Base-by-base conservation (phyloP, 2,113 vertebrate species). In the Calonectris borealis region DNA sequence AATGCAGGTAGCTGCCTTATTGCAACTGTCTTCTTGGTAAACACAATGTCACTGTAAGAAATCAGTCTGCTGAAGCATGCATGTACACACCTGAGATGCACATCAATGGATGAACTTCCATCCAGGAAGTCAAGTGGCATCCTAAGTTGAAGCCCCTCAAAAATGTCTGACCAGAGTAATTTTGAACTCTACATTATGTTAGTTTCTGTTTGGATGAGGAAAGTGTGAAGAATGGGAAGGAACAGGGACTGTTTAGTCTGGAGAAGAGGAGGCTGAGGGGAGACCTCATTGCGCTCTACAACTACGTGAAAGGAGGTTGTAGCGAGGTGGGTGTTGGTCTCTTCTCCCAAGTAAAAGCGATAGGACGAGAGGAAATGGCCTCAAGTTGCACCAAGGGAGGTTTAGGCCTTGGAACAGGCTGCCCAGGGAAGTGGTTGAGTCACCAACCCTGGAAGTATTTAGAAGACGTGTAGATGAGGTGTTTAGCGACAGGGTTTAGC, bases 51-150 rank as follows among this genome's bases (percentile, higher is more conserved):
- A 31, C 16, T 2, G 1, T 2, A 25, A 25, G 22, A 70, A 44
- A 71, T 8, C 11, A 6, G 21, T 8, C 13, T 71, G 17, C 11
- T 5, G 8, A 42, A 58, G 3, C 7, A 18, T 5, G 16, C 34
- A 10, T 0, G 4, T 16, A 29, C 19, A 32, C 21, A 19, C n/a
- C 29, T 1, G 4, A 31, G 26, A n/a, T 19, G 34, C 12, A n/a
- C 13, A 12, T 20, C 26, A 36, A 20, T 14, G 10, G 13, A 12
- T 6, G 7, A 72, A 62, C 38, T n/a, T 88, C 40, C 36, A 66
- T 12, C 17, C 38, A 60, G 52, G 27, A 66, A 58, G 8, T 22
- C 46, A 54, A 62, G 10, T 14, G 13, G 6, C 6, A 18, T 14
- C 5, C 2, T 2, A 36, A 36, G 4, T 1, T 34, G 32, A 57